Evolutionary conservation across 2,113 vertebrate genomes (phyloP), one percentile per base, ranked within the genome.

Genomic region (Ursus arctos): DNA sequence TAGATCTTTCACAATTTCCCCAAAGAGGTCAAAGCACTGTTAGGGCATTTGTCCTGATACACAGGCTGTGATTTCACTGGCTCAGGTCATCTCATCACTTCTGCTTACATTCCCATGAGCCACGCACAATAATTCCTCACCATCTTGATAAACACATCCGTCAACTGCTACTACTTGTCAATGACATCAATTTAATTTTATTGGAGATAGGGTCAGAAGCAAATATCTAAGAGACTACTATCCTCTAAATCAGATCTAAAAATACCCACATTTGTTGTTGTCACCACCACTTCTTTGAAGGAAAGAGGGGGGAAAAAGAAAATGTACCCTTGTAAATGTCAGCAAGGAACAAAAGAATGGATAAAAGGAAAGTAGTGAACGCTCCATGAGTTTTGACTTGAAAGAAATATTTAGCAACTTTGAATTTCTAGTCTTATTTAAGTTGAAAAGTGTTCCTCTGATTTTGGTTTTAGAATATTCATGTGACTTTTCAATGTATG

Each of bases 141-240:
- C 47, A 63, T 71, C 79, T 87, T 71, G 40, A 91, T 94, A 92
- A 96, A 87, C 81, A 80, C 94, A 96, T 96, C 84, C 0, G 12
- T 98, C 95, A 97, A 79, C 83, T 47, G 84, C 74, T 40, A 55
- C 86, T 63, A 43, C 81, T 79, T 94, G 84, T 94, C 95, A 95
- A 81, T 97, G 88, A 91, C 85, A 95, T 86, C 92, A 95, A 91
- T 94, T 96, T 97, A 74, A 95, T 98, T 95, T 98, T 95, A 96
- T 93, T 97, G 77, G 61, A 86, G 53, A 55, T 36, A 72, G 77
- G 26, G 65, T 92, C 87, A 96, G 74, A 94, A 96, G 63, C 63
- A 95, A 91, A 90, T 97, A 97, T 96, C 76, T 76, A 91, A 96
- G 53, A 91, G 91, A 91, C 51, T 65, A 21, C 67, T 72, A 2